Conservation (phyloP, 1,140 invertebrate genomes). For the Homarus americanus region DNA sequence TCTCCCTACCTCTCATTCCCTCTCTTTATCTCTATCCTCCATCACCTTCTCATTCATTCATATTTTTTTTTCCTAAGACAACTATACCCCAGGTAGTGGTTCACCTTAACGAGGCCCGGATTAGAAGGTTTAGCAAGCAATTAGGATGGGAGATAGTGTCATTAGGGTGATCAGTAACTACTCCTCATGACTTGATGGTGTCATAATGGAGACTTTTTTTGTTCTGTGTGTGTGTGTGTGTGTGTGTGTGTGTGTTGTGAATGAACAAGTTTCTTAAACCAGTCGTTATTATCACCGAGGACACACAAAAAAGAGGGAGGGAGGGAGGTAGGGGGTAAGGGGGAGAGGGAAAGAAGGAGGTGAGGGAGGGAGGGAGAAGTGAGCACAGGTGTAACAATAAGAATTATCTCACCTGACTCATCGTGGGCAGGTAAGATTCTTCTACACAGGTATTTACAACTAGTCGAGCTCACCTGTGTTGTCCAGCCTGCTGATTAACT, state of each 20-base stretch:
- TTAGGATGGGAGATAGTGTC: slow-evolving; percentile 54
- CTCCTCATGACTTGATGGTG: slow-evolving; percentile 36
- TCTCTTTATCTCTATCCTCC: not conserved
- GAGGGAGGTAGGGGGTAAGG: no score
- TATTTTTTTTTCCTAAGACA: not conserved
- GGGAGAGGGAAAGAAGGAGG: no score
- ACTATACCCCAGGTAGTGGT: not conserved
- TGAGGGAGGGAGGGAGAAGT: no score
- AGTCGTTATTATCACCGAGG: slow-evolving; percentile 34
- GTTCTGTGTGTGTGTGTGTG: no score
- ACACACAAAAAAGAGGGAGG: no score
- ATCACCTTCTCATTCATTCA: not conserved
- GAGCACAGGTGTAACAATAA: no score
- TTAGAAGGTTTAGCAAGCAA: slow-evolving; percentile 42
- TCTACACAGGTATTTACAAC: no score
- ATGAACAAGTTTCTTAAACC: slow-evolving; percentile 39
- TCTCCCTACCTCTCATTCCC: not conserved
- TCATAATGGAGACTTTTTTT: slow-evolving; percentile 14
- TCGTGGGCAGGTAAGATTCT: no score
- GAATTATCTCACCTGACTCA: no score
- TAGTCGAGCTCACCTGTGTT: no score
- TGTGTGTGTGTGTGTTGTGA: slow-evolving; percentile 18
- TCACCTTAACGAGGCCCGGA: slow-evolving; percentile 31
- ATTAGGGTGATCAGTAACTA: slow-evolving; percentile 42
- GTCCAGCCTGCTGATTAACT: no score